Evolutionary conservation across 2,888 invertebrate species (phyloP).

Genomic region (Aphrophora alni): DNA sequence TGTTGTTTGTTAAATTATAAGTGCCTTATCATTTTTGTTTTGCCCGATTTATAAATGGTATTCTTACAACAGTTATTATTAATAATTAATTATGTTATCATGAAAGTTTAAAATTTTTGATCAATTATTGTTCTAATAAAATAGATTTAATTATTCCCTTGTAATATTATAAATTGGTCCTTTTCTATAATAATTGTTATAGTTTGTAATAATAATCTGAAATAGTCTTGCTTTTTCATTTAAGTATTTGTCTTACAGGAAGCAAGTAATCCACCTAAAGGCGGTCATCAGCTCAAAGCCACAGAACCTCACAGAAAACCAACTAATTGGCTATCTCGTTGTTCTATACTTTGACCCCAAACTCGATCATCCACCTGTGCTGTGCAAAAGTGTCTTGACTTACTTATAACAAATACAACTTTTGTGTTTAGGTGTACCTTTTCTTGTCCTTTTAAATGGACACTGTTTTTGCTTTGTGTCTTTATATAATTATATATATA

Average conservation of each 20-base stretch:
- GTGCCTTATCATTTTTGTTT: too few relatives aligned
- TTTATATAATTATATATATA: not conserved
- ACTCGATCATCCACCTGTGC: conserved; percentile 16
- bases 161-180: too few relatives aligned
- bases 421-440: not conserved
- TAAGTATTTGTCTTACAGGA: conserved; percentile 64
- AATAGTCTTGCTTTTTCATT: too few relatives aligned
- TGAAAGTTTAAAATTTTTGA: too few relatives aligned
- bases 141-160: too few relatives aligned
- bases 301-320: conserved; percentile 78
- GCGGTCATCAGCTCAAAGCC: conserved; percentile 79
- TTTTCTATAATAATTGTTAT: too few relatives aligned
- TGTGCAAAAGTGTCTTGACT: conserved; percentile 36
- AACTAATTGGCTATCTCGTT: conserved; percentile 85
- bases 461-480: not conserved
- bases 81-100: too few relatives aligned
- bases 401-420: not conserved
- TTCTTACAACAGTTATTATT: too few relatives aligned
- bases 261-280: conserved; percentile 87
- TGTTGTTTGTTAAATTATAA: too few relatives aligned
- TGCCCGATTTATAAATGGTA: too few relatives aligned
- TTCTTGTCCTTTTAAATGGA: not conserved
- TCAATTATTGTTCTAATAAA: too few relatives aligned
- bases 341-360: conserved; percentile 84
- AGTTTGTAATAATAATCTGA: too few relatives aligned